Base-by-base conservation (phyloP, 2,797 vertebrate species). In the Enteromius radiatus region DNA sequence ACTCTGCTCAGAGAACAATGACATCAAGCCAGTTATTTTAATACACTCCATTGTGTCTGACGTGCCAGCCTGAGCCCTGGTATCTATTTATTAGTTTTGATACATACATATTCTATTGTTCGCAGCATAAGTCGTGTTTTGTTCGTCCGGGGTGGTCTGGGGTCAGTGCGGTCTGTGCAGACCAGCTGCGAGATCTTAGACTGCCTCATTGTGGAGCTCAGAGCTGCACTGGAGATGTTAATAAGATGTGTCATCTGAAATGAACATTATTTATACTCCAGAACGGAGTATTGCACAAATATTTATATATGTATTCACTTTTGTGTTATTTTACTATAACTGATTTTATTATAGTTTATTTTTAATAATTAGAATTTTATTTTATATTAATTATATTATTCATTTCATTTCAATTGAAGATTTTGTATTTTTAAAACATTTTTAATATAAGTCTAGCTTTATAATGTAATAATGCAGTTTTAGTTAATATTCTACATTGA, bases 211-310 rank as follows among this genome's bases (percentile, higher is more conserved):
- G 73, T 71, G 71, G 91, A 86, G 85, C 84, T 84, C 89, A 85
- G 92, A 86, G 89, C 84, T 73, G 87, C 85, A 82, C 93, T 92
- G 93, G 93, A 95, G 94, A 93, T 92, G 93, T 91, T 95, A 94
- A 95, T 95, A 93, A 91, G 36, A 82, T 88, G 87, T 92, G 91
- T 90, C 91, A 95, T 94, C 93, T 93, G 91, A 95, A 87, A 93
- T 92, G 90, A 91, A 90, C 91, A 91, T 94, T 84, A 90, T 94
- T 77, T 92, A 94, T 92, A 87, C 10, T 56, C 92, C 92, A 93
- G 92, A 91, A 93, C 92, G 56, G 92, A 88, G 84, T 21, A 41
- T 49, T 59, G 19, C 7, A 38, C 6, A 63, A 28, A 15, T 43
- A 26, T 45, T 49, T 36, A 21, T 19, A 21, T 31, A 47, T 52